These are phyloP conservation scores for Spodoptera exigua DNA, from an alignment of 2,888 invertebrate species.

Conservation along the genomic window DNA sequence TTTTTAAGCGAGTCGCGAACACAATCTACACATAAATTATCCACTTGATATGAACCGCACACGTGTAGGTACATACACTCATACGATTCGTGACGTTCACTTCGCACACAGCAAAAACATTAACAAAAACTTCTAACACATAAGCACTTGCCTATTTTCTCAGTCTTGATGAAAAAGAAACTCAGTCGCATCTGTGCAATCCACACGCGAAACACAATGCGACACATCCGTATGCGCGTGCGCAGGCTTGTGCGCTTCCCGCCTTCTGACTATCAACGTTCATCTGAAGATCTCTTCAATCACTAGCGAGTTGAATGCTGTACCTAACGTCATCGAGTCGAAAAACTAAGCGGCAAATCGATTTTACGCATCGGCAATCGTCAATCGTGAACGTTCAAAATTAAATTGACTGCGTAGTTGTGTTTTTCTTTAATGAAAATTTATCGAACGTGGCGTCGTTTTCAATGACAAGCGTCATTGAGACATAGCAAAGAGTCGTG, in stretches of 20 bases:
- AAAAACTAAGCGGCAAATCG: conserved; percentile 66
- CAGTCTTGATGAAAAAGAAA: conserved; percentile 73
- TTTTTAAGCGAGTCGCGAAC: conserved; percentile 40
- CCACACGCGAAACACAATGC: conserved; percentile 68
- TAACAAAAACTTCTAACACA: conserved; percentile 43
- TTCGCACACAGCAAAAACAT: conserved; percentile 34
- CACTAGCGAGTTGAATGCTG: conserved; percentile 50
- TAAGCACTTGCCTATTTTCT: conserved; percentile 79
- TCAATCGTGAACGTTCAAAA: conserved; percentile 37
- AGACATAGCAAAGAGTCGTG: conserved; percentile 15
- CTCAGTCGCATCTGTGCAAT: conserved; percentile 76
- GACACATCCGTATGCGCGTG: conserved; percentile 75
- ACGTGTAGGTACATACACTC: conserved; percentile 14
- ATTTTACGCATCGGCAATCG: conserved; percentile 65
- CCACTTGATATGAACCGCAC: conserved; percentile 35
- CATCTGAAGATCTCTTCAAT: conserved; percentile 54
- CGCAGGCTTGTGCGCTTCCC: conserved; percentile 65
- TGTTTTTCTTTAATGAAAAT: conserved; percentile 24
- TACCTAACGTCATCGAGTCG: conserved; percentile 57
- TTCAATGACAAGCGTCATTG: conserved; percentile 24
- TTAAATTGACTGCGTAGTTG: conserved; percentile 37
- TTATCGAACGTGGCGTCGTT: conserved; percentile 13
- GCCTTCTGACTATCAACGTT: conserved; percentile 58
- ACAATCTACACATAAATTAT: conserved; percentile 21
- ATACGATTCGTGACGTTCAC: conserved; percentile 29